Base-by-base conservation (phyloP, 1,140 invertebrate species). In the Condylostylus longicornis region DNA sequence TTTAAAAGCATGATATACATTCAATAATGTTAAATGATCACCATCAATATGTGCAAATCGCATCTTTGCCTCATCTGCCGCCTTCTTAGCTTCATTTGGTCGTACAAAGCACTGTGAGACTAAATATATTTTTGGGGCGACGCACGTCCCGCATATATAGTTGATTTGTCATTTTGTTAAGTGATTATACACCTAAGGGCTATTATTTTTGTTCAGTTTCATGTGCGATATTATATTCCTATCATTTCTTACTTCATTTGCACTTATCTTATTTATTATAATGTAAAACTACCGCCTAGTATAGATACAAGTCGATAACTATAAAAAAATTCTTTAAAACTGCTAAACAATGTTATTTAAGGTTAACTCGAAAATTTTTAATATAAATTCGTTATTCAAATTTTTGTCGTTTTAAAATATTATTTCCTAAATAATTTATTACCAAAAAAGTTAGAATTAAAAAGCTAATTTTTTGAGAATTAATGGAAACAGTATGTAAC, bases 81-180 rank as follows among this genome's bases (percentile, higher is more conserved):
- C 88, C 63, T 97, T 97, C 67, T 95, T 91, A n/a, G 85, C 84
- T 65, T 99, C 95, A 64, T 94, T 94, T 21, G 96, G 96, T 56
- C 96, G 75, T 40, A 98, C 87, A 73, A 98, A 99, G 69, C 93
- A 98, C 76, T 98, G 94, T 54, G 95, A 93, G 65, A 99, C 96
- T 93, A 75, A 42, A 38, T 38, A 44, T 37, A 35, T 37, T 36
- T 37, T 27, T 62, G 58, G 62, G 62, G 62, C 60, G 56, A 61
- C 63, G 58, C 57, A 61, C 54, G 46, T 68, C 65, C 66, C 65
- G 64, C 64, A 62, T 59, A 62, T 68, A 67, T 67, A 69, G 67
- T 68, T 59, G 64, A 54, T 37, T 42, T 44, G 37, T 42, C 28
- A 17, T 41, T 35, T 41, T 34, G 30, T 13, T 33, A n/a, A 18